Base-by-base conservation (phyloP, 2,113 vertebrate genomes). In the Delphinapterus leucas region DNA sequence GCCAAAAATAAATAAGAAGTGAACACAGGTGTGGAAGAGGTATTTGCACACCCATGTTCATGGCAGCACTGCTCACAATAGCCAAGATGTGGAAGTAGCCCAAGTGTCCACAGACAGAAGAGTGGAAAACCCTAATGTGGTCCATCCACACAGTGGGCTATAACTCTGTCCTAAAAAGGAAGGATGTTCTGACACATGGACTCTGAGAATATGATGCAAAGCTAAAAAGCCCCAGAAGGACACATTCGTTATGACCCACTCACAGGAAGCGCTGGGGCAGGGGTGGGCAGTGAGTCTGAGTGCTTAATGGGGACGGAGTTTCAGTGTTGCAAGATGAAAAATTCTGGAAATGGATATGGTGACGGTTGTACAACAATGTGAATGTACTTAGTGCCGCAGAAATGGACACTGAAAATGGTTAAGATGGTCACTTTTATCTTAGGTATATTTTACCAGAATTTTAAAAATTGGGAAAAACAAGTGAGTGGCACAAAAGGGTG, bases 21-120 rank as follows among this genome's bases (percentile, higher is more conserved):
- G 61, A 21, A 21, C 20, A 18, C 23, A 15, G 36, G 8, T 1
- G 8, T 26, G 0, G 36, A 12, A n/a, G 23, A 11, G 31, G 5
- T 2, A 0, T 4, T 3, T 55, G 3, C 4, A 23, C 2, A 20
- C 15, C 49, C 21, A 0, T 0, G 38, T 5, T 13, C 38, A 0
- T 1, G 6, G 15, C 28, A 0, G 18, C 33, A 3, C 10, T n/a
- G 1, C 5, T 3, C 70, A 20, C 21, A 13, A 4, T 1, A 12
- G 49, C 49, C 49, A 3, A 11, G 5, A 13, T 1, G 9, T 9
- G 65, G 63, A 31, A 21, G 36, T 25, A 6, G 15, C 41, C 18
- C 2, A 3, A 5, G 20, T 0, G 38, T 6, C 53, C 53, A 15
- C 0, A 1, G 58, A 9, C 36, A 2, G 55, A 26, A 0, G 26